phyloP scores from a whole-genome alignment of 2,888 invertebrate genomes.

The Pimpla rufipes region DNA sequence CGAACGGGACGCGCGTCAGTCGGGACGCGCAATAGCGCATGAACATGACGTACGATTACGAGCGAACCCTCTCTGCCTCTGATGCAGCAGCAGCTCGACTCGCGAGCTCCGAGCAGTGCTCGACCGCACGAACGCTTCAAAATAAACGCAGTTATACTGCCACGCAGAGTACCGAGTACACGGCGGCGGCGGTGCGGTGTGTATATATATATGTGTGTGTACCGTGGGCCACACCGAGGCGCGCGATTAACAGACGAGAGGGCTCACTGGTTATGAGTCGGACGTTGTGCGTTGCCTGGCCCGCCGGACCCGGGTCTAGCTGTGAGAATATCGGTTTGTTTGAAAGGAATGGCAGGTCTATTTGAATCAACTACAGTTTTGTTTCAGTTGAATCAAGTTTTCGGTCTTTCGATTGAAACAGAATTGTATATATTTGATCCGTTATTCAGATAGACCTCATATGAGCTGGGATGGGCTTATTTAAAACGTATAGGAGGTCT shows the following conservation, averaged over 20 bases:
- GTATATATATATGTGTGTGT: background rate
- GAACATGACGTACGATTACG: conserved; percentile 70
- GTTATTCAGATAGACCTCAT: too few species aligned
- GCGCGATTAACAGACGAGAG: conserved; percentile 46
- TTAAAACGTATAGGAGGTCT: too few species aligned
- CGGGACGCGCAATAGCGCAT: conserved; percentile 66
- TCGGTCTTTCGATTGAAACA: too few species aligned
- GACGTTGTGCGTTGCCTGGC: conserved; percentile 8
- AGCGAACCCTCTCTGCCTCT: conserved; percentile 50
- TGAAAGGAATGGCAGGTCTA: too few species aligned
- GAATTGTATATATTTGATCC: too few species aligned
- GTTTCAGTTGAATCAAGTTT: too few species aligned
- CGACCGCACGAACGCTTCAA: conserved; percentile 56
- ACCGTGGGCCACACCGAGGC: background rate
- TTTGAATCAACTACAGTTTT: too few species aligned
- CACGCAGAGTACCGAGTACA: background rate
- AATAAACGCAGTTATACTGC: conserved; percentile 55
- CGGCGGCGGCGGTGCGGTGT: background rate
- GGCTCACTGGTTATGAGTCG: conserved; percentile 47
- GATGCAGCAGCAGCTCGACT: background rate
- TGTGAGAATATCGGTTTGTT: background rate
- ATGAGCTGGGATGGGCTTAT: too few species aligned
- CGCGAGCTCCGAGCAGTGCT: conserved; percentile 22
- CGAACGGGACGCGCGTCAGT: conserved; percentile 59
- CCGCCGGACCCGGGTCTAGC: background rate